Base-by-base conservation (phyloP, 2,113 vertebrate genomes). In the Chaetodon auriga region DNA sequence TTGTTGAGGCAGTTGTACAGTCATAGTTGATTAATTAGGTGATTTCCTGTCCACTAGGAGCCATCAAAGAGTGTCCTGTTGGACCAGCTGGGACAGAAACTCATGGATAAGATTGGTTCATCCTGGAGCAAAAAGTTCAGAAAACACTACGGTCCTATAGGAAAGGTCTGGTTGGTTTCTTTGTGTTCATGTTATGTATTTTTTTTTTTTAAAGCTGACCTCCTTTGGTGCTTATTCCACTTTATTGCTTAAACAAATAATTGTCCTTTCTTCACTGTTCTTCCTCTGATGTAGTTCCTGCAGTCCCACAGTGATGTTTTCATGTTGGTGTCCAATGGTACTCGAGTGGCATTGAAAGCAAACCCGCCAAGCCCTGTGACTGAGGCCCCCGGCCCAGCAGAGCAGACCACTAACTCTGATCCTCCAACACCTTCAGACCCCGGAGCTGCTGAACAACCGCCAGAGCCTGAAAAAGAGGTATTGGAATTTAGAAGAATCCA, bases 121-220 rank as follows among this genome's bases (percentile, higher is more conserved):
- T 97, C 98, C 9, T 99, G 98, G 98, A 98, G 96, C 91, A 99
- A 98, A 93, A 97, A 94, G 73, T 99, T 97, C 57, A 95, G 94
- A 70, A 99, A 97, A 80, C 95, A 96, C 8, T 90, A 94, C 13
- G 98, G 98, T 69, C 92, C 97, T 0, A 94, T 99, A 64, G 93
- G 94, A 61, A 99, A 99, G 97, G 98, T 99, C 76, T 19, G 23
- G 35, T 57, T 82, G 14, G 2, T 74, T 36, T 78, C 1, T 75
- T 41, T 38, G 1, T 55, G 16, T 64, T 55, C 11, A 30, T 5
- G 21, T 13, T 46, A 10, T 38, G 1, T 8, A 41, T 11, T 13
- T 1, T 63, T 6, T 6, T 30, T 66, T 0, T 35, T 49, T 23
- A 23, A 36, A 57, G 57, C 19, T 25, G 57, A 13, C 15, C 0